A percentile compares a stretch with the other conserved stretches of the same genome.
phyloP scores from a whole-genome alignment of 2,888 invertebrate species.

The Drosophila meridiana region DNA sequence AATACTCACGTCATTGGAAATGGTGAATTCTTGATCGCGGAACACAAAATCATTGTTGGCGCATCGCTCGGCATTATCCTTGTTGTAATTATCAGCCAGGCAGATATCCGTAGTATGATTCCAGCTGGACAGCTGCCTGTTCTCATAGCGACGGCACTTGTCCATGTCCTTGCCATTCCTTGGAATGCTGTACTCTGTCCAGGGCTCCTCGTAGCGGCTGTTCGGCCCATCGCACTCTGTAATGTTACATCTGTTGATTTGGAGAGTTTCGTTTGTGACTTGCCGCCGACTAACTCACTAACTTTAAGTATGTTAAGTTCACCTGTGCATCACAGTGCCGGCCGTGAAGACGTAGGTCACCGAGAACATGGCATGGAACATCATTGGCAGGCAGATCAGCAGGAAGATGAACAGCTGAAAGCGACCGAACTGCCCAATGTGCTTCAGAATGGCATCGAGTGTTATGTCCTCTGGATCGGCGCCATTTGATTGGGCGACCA shows the following conservation, averaged over 20 bases:
- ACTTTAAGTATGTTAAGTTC: constrained; percentile 50
- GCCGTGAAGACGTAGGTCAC: constrained; percentile 90
- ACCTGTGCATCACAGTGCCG: constrained; percentile 90
- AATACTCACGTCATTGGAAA: constrained; percentile 88
- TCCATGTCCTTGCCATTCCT: constrained; percentile 83
- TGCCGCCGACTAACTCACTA: constrained; percentile 11
- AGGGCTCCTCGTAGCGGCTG: constrained; percentile 83
- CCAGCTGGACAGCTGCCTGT: constrained; percentile 43
- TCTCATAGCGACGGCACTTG: constrained; percentile 85
- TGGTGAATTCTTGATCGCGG: constrained; percentile 87
- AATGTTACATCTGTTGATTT: constrained; percentile 83
- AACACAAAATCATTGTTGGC: constrained; percentile 86
- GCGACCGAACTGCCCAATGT: constrained; percentile 88
- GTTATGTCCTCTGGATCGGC: constrained; percentile 69
- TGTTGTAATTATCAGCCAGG: constrained; percentile 83
- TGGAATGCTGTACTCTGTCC: constrained; percentile 86
- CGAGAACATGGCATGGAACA: constrained; percentile 88
- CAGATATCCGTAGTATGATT: constrained; percentile 80
- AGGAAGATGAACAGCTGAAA: constrained; percentile 88
- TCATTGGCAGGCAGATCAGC: constrained; percentile 88
- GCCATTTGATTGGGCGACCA: background rate
- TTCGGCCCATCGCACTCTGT: constrained; percentile 82
- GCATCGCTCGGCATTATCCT: constrained; percentile 85
- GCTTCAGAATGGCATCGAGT: constrained; percentile 79
- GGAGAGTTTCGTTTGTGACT: constrained; percentile 18